phyloP scores from a whole-genome alignment of 2,888 invertebrate species.

The Micoletzkya japonica region DNA sequence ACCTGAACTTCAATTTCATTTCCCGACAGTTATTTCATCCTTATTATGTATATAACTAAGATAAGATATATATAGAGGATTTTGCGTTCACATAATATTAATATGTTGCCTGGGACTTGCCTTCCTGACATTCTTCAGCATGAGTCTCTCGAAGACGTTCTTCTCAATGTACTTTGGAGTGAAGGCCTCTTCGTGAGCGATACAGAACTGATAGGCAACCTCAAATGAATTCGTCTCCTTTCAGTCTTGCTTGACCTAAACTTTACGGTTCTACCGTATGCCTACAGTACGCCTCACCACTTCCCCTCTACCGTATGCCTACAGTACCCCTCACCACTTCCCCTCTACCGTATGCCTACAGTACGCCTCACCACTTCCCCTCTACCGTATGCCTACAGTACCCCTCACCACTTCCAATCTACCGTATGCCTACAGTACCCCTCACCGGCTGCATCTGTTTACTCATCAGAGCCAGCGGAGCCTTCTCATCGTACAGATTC shows the following conservation, averaged over 20 bases:
- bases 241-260: not conserved
- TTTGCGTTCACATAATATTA: no score
- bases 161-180: conserved; percentile 14
- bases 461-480: conserved; percentile 1
- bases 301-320: not conserved
- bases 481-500: not conserved
- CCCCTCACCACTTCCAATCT: not conserved
- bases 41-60: no score
- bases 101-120: no score
- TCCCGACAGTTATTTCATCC: no score
- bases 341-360: not conserved
- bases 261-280: not conserved
- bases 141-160: conserved; percentile 13
- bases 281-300: not conserved
- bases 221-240: not conserved
- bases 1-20: no score
- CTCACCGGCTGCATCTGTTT: conserved; percentile 18
- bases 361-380: not conserved
- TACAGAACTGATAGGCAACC: conserved; percentile 24
- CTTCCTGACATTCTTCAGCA: no score
- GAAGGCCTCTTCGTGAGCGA: conserved; percentile 16
- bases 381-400: not conserved
- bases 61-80: no score
- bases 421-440: not conserved
- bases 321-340: not conserved